These are phyloP conservation scores for Rhagoletis pomonella DNA, from an alignment of 1,140 invertebrate genomes.

Conservation along the genomic window DNA sequence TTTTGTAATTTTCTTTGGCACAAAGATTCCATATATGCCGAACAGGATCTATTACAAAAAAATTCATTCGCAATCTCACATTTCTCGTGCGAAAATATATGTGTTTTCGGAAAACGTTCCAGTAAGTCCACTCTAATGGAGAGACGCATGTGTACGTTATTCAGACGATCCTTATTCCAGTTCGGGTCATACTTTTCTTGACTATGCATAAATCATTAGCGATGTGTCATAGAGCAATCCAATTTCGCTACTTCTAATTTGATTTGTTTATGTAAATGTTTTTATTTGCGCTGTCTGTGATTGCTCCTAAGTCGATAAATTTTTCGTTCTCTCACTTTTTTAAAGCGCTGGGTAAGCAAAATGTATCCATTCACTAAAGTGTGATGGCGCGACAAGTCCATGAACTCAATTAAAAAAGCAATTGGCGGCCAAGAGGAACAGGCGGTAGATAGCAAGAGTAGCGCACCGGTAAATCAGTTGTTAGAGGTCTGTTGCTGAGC, in stretches of 20 bases:
- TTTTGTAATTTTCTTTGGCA: too few relatives aligned
- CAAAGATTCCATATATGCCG: too few relatives aligned
- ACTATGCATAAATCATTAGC: not conserved
- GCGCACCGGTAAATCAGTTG: not conserved
- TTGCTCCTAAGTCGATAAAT: conserved; percentile 16
- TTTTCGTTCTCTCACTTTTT: not conserved
- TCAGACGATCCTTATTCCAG: too few relatives aligned
- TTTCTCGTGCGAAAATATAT: too few relatives aligned
- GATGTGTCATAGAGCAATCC: not conserved
- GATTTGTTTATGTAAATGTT: not conserved
- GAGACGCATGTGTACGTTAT: too few relatives aligned
- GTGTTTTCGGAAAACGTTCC: too few relatives aligned
- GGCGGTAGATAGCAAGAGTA: not conserved
- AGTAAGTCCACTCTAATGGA: too few relatives aligned
- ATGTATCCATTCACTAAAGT: conserved; percentile 7
- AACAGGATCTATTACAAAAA: too few relatives aligned
- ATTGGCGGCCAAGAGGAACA: not conserved
- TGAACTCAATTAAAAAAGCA: conserved; percentile 47
- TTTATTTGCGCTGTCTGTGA: not conserved
- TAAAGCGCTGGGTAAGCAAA: not conserved
- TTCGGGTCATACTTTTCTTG: too few relatives aligned
- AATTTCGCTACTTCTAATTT: too few relatives aligned
- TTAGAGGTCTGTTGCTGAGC: not conserved
- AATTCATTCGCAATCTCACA: too few relatives aligned
- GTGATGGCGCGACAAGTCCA: not conserved